Percentiles rank a stretch among this genome's conserved stretches.
These are phyloP conservation scores for Molothrus aeneus DNA, from an alignment of 2,797 vertebrate genomes.

Conservation along the genomic window DNA sequence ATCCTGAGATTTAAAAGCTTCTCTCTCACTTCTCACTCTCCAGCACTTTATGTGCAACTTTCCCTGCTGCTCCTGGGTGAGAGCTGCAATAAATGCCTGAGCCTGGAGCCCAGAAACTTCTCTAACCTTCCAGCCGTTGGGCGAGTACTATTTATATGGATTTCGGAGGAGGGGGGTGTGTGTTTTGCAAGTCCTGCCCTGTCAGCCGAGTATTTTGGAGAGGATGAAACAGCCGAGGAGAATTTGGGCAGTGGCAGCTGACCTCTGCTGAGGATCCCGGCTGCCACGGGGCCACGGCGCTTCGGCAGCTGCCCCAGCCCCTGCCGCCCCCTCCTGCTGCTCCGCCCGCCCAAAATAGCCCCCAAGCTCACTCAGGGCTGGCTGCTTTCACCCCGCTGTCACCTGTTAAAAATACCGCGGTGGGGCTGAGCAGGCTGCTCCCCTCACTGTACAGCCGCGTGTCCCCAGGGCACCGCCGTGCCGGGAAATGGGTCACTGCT, in stretches of 20 bases:
- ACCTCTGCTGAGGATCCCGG: slow-evolving; percentile 40
- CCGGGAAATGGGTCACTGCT: not conserved
- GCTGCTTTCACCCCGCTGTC: not conserved
- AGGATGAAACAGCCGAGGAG: slow-evolving; percentile 77
- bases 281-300: not conserved
- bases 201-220: slow-evolving; percentile 79
- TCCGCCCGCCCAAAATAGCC: slow-evolving; percentile 32
- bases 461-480: not conserved
- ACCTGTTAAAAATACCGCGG: not conserved
- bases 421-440: not conserved
- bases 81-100: slow-evolving; percentile 71
- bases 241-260: slow-evolving; percentile 75
- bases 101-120: slow-evolving; percentile 78
- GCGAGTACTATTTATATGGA: slow-evolving; percentile 73
- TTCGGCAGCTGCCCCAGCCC: slow-evolving; percentile 24
- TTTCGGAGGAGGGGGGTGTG: slow-evolving; percentile 33
- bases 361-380: not conserved
- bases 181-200: slow-evolving; percentile 67
- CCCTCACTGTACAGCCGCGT: slow-evolving; percentile 27
- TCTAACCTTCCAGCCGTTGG: slow-evolving; percentile 64
- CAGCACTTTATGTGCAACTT: not conserved
- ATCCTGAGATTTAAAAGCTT: not conserved
- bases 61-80: not conserved
- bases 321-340: not conserved
- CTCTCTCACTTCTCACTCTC: not conserved